These are phyloP conservation scores for Beris chalybata DNA, from an alignment of 2,888 invertebrate species.

Conservation along the genomic window DNA sequence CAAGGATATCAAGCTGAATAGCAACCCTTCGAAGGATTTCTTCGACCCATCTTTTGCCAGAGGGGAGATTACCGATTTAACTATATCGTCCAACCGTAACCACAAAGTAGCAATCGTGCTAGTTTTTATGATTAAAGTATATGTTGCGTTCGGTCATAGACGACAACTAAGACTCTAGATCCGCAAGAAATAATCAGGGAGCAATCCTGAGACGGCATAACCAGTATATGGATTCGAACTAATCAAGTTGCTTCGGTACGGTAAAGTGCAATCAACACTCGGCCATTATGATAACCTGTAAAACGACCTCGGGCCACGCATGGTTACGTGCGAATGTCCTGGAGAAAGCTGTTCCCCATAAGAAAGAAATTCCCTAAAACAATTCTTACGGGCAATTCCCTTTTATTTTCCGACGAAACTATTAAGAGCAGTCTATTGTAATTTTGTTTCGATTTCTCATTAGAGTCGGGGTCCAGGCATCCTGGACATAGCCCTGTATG, in stretches of 20 bases:
- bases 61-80: neutral
- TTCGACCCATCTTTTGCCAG: neutral
- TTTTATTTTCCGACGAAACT: conserved; percentile 33
- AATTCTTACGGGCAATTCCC: conserved; percentile 34
- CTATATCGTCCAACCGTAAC: conserved; percentile 22
- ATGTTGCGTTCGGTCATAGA: neutral
- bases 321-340: conserved; percentile 13
- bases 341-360: neutral
- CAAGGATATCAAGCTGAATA: neutral
- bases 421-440: conserved; percentile 33
- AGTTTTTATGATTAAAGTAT: conserved; percentile 32
- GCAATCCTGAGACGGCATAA: too few relatives aligned
- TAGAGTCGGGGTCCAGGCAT: conserved; percentile 23
- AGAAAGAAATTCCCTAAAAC: neutral
- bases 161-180: neutral
- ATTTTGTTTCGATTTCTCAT: conserved; percentile 40
- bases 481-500: neutral
- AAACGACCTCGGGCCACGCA: conserved; percentile 34
- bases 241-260: conserved; percentile 35
- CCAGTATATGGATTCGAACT: conserved; percentile 30
- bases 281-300: conserved; percentile 27
- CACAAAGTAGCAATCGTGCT: conserved; percentile 33
- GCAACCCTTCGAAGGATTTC: neutral
- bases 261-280: conserved; percentile 30
- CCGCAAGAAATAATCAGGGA: too few relatives aligned